Percentiles rank a stretch among this genome's conserved stretches.
Evolutionary conservation across 2,888 invertebrate genomes (phyloP).

Genomic region (Drepanosiphum platanoidis): DNA sequence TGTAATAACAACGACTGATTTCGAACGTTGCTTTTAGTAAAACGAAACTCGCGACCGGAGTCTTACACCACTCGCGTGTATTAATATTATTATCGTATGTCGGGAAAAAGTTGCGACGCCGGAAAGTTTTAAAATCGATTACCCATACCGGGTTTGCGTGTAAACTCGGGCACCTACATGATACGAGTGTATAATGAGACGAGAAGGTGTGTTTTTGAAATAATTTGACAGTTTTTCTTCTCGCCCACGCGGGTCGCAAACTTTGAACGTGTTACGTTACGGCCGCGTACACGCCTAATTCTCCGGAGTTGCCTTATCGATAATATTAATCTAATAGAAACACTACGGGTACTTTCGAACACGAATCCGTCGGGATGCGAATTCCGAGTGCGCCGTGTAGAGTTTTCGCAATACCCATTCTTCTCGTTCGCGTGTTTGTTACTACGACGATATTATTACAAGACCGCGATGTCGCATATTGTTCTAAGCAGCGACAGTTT

Average conservation of each 20-base stretch:
- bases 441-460: no score
- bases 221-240: slow-evolving; percentile 1
- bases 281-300: no score
- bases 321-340: neutral
- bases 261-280: neutral
- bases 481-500: no score
- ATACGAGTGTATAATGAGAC: neutral
- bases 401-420: no score
- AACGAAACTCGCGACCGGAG: neutral
- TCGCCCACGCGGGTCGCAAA: neutral
- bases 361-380: neutral
- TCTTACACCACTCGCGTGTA: no score
- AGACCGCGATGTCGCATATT: no score
- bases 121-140: neutral
- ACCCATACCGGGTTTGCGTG: neutral
- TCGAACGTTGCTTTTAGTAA: neutral
- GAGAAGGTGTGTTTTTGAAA: neutral
- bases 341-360: neutral
- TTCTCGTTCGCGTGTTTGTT: no score
- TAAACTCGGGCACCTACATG: neutral
- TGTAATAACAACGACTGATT: neutral
- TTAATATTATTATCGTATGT: neutral
- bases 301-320: no score
- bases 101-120: neutral
- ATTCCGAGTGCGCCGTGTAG: no score